Base-by-base conservation (phyloP, 2,797 vertebrate genomes). In the Oryzias dopingdopingensis region DNA sequence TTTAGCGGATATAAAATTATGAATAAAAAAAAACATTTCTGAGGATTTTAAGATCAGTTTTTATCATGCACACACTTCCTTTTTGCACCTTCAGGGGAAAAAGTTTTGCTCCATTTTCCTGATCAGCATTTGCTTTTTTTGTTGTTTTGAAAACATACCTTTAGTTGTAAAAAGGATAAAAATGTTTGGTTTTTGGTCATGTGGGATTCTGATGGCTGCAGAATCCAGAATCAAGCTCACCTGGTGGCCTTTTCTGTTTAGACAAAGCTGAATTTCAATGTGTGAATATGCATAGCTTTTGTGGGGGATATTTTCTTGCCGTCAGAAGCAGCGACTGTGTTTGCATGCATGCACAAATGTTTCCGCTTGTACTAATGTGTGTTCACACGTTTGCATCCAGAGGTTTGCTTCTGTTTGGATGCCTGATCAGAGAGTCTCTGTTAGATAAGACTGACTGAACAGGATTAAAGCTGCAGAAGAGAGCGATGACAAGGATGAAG, bases 281-380 rank as follows among this genome's bases (percentile, higher is more conserved):
- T 4, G 32, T 37, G 32, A 37, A 12, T 12, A 37, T 12, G 8
- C 10, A 37, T 37, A 24, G 46, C 4, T 74, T 76, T 56, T 64
- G 54, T 70, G 65, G 60, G 56, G 32, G 71, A 61, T 32, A 1
- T 52, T 29, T 41, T n/a, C 22, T 17, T 16, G 14, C 24, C 47
- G 49, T 70, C 64, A 42, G 47, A 50, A 59, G 63, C 57, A 4
- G 17, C 56, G 48, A 52, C 20, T 65, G 51, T 58, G 52, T 52
- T 44, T 45, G 18, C 52, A 47, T 51, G 62, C 59, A 62, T 76
- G 57, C 45, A 48, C 40, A 56, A 62, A 78, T 65, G 55, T 42
- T 64, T 56, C 24, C 52, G 41, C 54, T 17, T 56, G 58, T 42
- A 59, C 57, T 29, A n/a, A 54, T 67, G 24, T 40, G 43, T 52